Conservation (phyloP, 1,140 invertebrate species). For the Aricia agestis region DNA sequence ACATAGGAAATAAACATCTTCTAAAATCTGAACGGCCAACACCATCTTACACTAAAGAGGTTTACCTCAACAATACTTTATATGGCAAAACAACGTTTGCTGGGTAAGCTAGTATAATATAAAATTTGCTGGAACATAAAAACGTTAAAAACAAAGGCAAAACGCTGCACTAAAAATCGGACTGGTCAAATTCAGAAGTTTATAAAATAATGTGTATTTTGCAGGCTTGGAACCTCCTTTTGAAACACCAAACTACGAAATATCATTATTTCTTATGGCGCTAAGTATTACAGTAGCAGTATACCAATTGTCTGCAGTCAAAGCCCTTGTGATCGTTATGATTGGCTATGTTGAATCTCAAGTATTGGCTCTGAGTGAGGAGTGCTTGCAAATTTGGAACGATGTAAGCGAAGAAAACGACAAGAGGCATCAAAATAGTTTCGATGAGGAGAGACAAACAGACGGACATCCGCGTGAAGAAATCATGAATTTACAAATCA, state of each 20-base stretch:
- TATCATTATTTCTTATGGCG: slow-evolving; percentile 30
- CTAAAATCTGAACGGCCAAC: too few relatives aligned
- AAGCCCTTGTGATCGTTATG: slow-evolving; percentile 38
- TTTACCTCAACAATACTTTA: too few relatives aligned
- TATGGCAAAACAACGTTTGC: too few relatives aligned
- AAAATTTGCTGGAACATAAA: too few relatives aligned
- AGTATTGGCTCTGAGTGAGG: slow-evolving; percentile 41
- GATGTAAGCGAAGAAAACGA: slow-evolving; percentile 29
- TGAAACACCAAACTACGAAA: slow-evolving; percentile 47
- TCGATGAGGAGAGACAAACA: too few relatives aligned
- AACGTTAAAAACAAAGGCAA: not conserved
- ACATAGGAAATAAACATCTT: too few relatives aligned
- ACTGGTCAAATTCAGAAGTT: too few relatives aligned
- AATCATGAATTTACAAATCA: slow-evolving; percentile 30
- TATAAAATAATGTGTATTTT: not conserved
- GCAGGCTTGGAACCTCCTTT: slow-evolving; percentile 22
- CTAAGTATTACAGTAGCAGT: slow-evolving; percentile 30
- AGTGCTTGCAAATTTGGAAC: slow-evolving; percentile 40
- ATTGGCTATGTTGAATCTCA: slow-evolving; percentile 47
- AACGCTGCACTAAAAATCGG: too few relatives aligned
- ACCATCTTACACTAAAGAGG: too few relatives aligned
- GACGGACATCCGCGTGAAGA: not conserved
- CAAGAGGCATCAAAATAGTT: not conserved
- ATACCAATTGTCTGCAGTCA: slow-evolving; percentile 35
- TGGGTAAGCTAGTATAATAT: too few relatives aligned